Base-by-base conservation (phyloP, 2,888 invertebrate species). In the Theretra japonica region DNA sequence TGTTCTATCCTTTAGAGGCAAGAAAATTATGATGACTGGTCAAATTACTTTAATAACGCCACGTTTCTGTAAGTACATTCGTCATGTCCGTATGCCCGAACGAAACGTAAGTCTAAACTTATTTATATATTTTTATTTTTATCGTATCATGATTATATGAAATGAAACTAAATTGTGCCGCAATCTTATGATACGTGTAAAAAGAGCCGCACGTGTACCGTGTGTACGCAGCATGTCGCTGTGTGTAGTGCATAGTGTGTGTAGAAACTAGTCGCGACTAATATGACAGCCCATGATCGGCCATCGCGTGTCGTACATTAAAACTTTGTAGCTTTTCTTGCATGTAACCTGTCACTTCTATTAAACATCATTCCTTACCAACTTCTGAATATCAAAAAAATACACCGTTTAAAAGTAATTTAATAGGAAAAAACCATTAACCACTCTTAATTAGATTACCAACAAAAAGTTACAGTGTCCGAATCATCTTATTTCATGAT, bases 191-290 rank as follows among this genome's bases (percentile, higher is more conserved):
- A 56, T 69, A 56, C 21, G 56, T 41, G 15, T 65, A 41, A 65
- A 65, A 23, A 41, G 15, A 60, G 41, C 41, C 17, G 30, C 59
- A 62, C 33, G 65, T 56, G 33, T 76, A 77, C 76, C 33, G 65
- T 56, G 25, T 76, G 77, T 76, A 76, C 74, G 72, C 75, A 75
- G 75, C 74, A 75, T 80, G 79, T 77, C 76, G 78, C 79, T 79
- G 83, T 84, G 83, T 83, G 84, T 82, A 76, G 78, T 41, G 41
- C n/a, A n/a, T 41, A 41, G 41, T 41, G 41, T 84, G 83, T 83
- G 84, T 82, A 76, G 77, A 79, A 86, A 88, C 86, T 80, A 83
- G 86, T 88, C 59, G 28, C 30, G 30, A 28, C 81, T 78, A 75
- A 72, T 76, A 81, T 79, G 80, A 80, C 79, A 72, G 71, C 72